These are phyloP conservation scores for Caenorhabditis briggsae DNA, from an alignment of 1,140 invertebrate species.

Conservation along the genomic window DNA sequence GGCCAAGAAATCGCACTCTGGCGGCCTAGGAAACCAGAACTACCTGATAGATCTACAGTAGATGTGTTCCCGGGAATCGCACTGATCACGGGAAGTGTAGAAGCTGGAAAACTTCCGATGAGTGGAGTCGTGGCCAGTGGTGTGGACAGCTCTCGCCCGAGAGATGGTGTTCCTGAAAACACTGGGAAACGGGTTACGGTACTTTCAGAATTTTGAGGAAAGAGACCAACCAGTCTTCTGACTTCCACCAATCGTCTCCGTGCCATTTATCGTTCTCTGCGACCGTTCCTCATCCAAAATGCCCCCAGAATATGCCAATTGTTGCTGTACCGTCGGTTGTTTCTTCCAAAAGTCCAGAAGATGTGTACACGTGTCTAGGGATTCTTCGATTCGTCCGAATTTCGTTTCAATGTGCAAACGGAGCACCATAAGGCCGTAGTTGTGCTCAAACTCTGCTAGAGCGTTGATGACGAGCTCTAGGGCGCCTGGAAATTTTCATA, in stretches of 20 bases:
- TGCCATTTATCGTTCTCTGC: slow-evolving; percentile 32
- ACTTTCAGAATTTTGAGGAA: slow-evolving; percentile 59
- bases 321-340: slow-evolving; percentile 9
- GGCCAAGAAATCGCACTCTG: neutral
- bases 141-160: slow-evolving; percentile 15
- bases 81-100: slow-evolving; percentile 35
- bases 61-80: slow-evolving; percentile 28
- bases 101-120: slow-evolving; percentile 3
- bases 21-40: no score
- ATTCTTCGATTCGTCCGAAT: slow-evolving; percentile 74
- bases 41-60: slow-evolving; percentile 33
- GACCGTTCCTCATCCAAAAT: slow-evolving; percentile 54
- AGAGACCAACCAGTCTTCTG: slow-evolving; percentile 10
- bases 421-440: slow-evolving; percentile 76
- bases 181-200: slow-evolving; percentile 60
- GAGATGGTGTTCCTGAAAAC: slow-evolving; percentile 34
- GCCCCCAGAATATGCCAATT: slow-evolving; percentile 4
- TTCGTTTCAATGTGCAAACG: slow-evolving; percentile 75
- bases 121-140: slow-evolving; percentile 44
- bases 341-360: slow-evolving; percentile 72
- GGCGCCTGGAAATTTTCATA: slow-evolving; percentile 62
- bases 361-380: slow-evolving; percentile 72
- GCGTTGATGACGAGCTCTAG: slow-evolving; percentile 73
- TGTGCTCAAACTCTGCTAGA: slow-evolving; percentile 74
- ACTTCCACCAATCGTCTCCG: slow-evolving; percentile 32